phyloP scores from a whole-genome alignment of 2,888 invertebrate species.

The Cryptocephalus moraei region DNA sequence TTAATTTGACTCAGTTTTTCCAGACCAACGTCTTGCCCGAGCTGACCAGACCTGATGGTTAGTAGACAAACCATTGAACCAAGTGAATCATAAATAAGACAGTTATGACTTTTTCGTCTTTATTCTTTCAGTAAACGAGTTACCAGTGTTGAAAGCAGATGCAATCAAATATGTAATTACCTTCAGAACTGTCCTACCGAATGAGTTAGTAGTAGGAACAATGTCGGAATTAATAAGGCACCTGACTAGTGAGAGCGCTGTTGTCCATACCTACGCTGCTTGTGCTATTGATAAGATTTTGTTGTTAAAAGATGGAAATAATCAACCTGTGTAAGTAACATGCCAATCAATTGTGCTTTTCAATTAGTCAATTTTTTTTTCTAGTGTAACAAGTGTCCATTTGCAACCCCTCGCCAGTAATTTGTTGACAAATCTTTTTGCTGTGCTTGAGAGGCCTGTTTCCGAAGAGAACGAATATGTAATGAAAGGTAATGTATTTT shows the following conservation, averaged over 20 bases:
- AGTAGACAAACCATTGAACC: constrained; percentile 10
- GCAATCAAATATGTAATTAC: constrained; percentile 94
- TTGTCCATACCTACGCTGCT: constrained; percentile 93
- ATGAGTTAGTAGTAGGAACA: constrained; percentile 61
- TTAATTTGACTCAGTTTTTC: constrained; percentile 84
- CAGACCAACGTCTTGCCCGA: constrained; percentile 80
- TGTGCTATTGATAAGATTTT: constrained; percentile 83
- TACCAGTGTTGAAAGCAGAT: constrained; percentile 91
- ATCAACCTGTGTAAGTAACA: constrained; percentile 42
- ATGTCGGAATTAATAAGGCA: constrained; percentile 73
- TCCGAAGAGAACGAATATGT: constrained; percentile 93
- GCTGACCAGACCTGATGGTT: constrained; percentile 63
- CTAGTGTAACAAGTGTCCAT: constrained; percentile 48
- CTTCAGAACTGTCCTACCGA: constrained; percentile 82
- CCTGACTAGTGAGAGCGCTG: constrained; percentile 65
- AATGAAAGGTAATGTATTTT: constrained; percentile 66
- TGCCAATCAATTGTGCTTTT: constrained; percentile 1
- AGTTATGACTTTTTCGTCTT: not conserved
- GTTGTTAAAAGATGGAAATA: constrained; percentile 55
- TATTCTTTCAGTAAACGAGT: constrained; percentile 62
- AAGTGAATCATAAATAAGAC: not conserved
- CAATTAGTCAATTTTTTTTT: not conserved
- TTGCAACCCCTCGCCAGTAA: constrained; percentile 57
- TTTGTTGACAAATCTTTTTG: constrained; percentile 67
- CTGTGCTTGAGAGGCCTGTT: constrained; percentile 57